These are phyloP conservation scores for Synergus gifuensis DNA, from an alignment of 2,888 invertebrate species.

Conservation along the genomic window DNA sequence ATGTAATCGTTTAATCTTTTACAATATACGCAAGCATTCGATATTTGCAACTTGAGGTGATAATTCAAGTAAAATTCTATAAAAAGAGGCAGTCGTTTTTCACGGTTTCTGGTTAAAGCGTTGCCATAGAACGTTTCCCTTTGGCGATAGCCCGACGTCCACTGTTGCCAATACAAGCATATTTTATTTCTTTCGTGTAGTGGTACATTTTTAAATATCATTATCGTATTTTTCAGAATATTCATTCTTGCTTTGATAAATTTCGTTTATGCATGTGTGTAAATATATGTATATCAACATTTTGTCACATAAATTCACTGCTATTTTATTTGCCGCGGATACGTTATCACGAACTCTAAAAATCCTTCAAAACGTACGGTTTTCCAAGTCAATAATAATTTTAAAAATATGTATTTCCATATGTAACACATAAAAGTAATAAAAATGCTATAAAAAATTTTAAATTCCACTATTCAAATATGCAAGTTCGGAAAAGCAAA, in stretches of 20 bases:
- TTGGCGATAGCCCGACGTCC: conserved; percentile 15
- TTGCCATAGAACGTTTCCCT: conserved; percentile 14
- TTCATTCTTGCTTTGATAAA: no score
- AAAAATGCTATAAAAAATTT: background rate
- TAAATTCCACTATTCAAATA: background rate
- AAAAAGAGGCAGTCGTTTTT: conserved; percentile 25
- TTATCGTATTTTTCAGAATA: no score
- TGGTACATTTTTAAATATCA: conserved; percentile 28
- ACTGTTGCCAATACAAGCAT: conserved; percentile 21
- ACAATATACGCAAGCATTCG: background rate
- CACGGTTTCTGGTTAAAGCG: conserved; percentile 6
- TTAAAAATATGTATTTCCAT: background rate
- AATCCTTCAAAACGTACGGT: background rate
- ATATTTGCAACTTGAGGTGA: background rate
- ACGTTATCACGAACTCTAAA: conserved; percentile 4
- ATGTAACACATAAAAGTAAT: background rate
- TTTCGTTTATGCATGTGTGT: no score
- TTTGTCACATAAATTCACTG: no score
- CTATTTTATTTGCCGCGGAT: conserved; percentile 26
- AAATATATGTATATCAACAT: no score
- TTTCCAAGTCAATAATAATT: background rate
- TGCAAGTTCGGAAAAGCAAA: background rate
- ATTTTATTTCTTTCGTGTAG: conserved; percentile 26
- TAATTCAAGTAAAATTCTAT: conserved; percentile 36
- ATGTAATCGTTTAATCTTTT: background rate